Conservation (phyloP, 2,797 vertebrate genomes). For the Halcyon smyrnensis region DNA sequence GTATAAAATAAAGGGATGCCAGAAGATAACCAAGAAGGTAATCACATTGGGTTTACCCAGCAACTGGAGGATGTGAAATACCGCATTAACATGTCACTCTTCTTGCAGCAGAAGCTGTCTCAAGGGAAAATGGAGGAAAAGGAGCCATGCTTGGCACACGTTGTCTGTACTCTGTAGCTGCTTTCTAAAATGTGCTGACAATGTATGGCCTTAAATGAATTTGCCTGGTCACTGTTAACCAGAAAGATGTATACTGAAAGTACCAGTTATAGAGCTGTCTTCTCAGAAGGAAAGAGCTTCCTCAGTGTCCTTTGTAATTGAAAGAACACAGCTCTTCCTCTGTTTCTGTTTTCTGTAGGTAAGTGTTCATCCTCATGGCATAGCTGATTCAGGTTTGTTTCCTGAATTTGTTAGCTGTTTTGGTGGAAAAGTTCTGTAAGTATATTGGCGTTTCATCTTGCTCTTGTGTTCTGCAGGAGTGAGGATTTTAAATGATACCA, state of each 20-base stretch:
- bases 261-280: neutral
- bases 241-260: neutral
- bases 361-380: neutral
- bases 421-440: neutral
- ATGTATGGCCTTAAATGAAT: neutral
- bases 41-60: neutral
- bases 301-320: neutral
- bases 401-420: neutral
- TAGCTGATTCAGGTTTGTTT: neutral
- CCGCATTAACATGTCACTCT: neutral
- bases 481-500: neutral
- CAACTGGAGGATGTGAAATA: neutral
- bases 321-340: neutral
- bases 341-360: neutral
- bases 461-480: neutral
- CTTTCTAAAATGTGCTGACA: neutral
- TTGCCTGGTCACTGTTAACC: neutral
- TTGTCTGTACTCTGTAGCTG: neutral
- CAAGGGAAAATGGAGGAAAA: neutral
- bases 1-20: neutral
- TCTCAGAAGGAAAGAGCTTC: neutral
- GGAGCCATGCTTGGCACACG: accelerated
- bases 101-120: neutral
- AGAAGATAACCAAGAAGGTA: neutral
- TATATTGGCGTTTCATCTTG: neutral